Conservation (phyloP, 2,113 vertebrate species). For the Phoxinus phoxinus region DNA sequence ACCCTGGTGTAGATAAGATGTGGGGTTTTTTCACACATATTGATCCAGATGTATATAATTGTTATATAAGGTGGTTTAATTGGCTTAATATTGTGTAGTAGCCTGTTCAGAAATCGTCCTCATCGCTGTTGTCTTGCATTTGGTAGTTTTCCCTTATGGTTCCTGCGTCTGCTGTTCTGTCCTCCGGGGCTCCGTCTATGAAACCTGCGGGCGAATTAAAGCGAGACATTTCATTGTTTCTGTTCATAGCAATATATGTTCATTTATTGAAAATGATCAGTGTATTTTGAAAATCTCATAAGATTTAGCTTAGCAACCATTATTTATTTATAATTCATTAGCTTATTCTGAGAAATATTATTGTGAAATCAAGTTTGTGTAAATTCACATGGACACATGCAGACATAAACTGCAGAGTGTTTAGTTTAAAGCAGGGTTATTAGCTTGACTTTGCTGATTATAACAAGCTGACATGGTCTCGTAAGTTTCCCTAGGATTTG, state of each 20-base stretch:
- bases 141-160: conserved; percentile 18
- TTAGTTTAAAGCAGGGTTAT: background rate
- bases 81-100: background rate
- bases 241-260: conserved; percentile 9
- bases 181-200: conserved; percentile 34
- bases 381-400: background rate
- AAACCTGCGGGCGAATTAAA: conserved; percentile 25
- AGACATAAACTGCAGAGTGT: background rate
- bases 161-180: conserved; percentile 29
- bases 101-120: background rate
- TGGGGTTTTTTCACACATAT: background rate
- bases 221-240: background rate
- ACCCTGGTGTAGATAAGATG: background rate
- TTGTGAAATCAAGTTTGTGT: conserved; percentile 1
- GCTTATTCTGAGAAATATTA: conserved; percentile 24
- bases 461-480: conserved; percentile 73
- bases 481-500: conserved; percentile 50
- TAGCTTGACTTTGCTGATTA: conserved; percentile 68
- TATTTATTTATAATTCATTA: background rate
- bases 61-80: background rate
- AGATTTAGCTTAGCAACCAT: background rate
- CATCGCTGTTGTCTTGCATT: background rate
- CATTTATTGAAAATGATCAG: background rate
- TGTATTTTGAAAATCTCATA: background rate
- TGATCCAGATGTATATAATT: background rate